Conservation (phyloP, 2,888 invertebrate genomes). For the Xanthia togata region DNA sequence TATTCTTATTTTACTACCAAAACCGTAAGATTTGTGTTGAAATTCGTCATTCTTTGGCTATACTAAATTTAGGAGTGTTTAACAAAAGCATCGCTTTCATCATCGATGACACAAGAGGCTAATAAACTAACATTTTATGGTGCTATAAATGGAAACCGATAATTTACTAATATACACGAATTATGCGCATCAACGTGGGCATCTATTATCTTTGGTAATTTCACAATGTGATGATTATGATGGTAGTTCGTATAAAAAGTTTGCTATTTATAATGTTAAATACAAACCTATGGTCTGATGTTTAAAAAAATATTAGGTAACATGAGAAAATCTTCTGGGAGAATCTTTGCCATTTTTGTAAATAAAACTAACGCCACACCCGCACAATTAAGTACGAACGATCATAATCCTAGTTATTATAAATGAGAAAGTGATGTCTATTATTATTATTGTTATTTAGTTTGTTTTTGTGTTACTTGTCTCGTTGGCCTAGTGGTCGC, state of each 20-base stretch:
- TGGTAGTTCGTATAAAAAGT: constrained; percentile 12
- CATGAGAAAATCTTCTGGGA: background rate
- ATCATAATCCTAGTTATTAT: too few species aligned
- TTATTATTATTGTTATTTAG: too few species aligned
- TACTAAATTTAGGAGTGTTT: constrained; percentile 28
- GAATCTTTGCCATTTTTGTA: background rate
- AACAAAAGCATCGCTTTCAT: constrained; percentile 36
- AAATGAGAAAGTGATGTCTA: too few species aligned
- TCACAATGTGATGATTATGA: constrained; percentile 16
- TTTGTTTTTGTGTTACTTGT: too few species aligned
- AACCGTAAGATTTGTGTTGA: background rate
- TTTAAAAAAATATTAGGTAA: background rate
- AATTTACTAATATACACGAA: constrained; percentile 49
- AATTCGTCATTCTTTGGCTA: background rate
- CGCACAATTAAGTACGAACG: background rate
- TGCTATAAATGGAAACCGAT: constrained; percentile 47
- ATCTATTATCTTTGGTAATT: constrained; percentile 34
- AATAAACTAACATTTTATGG: constrained; percentile 47
- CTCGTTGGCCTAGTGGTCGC: too few species aligned
- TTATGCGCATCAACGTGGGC: constrained; percentile 41
- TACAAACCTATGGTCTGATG: background rate
- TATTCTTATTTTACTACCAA: background rate
- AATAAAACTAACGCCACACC: background rate
- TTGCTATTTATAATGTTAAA: background rate
- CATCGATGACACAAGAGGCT: constrained; percentile 50